Conservation (phyloP, 2,113 vertebrate genomes). For the Heterocephalus glaber region DNA sequence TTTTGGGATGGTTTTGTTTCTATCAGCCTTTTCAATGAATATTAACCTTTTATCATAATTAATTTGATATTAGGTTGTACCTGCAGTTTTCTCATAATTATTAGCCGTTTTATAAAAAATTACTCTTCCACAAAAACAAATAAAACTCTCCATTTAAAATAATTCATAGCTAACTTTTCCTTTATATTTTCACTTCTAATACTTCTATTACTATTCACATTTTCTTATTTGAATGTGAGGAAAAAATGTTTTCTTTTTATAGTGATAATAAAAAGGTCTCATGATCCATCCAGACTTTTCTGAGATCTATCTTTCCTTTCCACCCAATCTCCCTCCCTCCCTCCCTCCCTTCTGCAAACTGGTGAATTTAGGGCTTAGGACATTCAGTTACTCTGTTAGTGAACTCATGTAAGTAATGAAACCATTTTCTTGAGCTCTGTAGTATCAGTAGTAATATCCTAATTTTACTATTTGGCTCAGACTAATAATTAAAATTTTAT, state of each 20-base stretch:
- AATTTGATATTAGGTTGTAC: background rate
- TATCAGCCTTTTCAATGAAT: background rate
- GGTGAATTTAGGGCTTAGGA: constrained; percentile 16
- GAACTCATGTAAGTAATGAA: constrained; percentile 13
- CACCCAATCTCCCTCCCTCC: no score
- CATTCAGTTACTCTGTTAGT: background rate
- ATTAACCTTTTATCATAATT: background rate
- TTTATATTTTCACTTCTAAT: constrained; percentile 35
- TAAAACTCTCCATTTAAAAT: background rate
- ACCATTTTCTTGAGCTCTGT: background rate
- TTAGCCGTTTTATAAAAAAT: background rate
- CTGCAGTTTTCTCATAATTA: background rate
- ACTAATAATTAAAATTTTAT: constrained; percentile 23
- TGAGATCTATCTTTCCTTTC: background rate
- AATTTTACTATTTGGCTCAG: constrained; percentile 30
- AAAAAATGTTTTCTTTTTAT: background rate
- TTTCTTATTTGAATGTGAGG: constrained; percentile 21
- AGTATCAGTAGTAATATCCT: background rate
- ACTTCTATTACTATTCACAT: background rate
- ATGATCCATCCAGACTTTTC: background rate
- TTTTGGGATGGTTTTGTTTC: background rate
- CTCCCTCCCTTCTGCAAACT: background rate
- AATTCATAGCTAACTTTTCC: constrained; percentile 17
- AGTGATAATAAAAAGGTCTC: background rate
- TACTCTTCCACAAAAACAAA: constrained; percentile 41